Conservation (phyloP, 2,888 invertebrate genomes). For the Adelphocoris suturalis region DNA sequence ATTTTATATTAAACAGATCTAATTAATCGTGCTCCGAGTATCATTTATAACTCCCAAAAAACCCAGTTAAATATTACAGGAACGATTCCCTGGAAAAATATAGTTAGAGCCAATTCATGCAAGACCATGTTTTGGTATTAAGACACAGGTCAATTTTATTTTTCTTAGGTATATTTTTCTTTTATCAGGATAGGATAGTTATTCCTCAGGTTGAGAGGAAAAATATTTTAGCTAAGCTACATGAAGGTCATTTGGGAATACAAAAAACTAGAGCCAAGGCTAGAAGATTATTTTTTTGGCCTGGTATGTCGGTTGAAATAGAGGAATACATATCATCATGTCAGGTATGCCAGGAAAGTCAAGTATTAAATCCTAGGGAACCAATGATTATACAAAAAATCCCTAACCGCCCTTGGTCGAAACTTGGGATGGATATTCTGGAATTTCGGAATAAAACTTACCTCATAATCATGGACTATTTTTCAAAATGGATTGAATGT, state of each 20-base stretch:
- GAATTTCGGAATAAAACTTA: not conserved
- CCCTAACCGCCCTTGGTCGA: not conserved
- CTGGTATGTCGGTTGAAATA: conserved; percentile 64
- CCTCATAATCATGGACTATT: not conserved
- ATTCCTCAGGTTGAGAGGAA: no score
- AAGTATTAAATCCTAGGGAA: not conserved
- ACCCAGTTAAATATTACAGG: no score
- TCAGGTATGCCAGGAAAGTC: not conserved
- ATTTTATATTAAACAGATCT: no score
- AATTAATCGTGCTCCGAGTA: no score
- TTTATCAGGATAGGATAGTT: conserved; percentile 17
- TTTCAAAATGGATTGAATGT: not conserved
- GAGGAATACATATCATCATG: not conserved
- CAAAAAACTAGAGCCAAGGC: conserved; percentile 72
- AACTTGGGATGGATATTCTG: not conserved
- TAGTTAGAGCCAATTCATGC: no score
- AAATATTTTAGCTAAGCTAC: no score
- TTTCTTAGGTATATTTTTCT: no score
- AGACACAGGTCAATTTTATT: no score
- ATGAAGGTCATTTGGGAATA: conserved; percentile 73
- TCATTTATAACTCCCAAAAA: no score
- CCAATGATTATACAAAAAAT: not conserved
- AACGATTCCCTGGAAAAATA: no score
- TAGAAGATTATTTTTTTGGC: conserved; percentile 72
- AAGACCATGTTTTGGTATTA: no score